Conservation (phyloP, 1,140 invertebrate genomes). For the Lucilia sericata region DNA sequence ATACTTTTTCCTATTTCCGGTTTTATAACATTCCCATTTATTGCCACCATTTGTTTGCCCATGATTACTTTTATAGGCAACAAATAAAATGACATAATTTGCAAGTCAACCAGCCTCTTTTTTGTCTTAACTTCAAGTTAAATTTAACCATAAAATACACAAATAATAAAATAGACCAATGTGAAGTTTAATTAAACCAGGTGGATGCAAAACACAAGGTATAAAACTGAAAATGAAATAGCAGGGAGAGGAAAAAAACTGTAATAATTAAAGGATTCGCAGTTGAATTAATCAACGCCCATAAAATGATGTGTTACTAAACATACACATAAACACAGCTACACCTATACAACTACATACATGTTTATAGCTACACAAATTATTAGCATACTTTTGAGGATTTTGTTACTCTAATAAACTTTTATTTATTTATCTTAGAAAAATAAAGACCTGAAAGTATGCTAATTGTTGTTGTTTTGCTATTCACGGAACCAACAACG, state of each 20-base stretch:
- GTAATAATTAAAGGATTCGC: conserved; percentile 12
- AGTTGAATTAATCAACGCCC: not conserved
- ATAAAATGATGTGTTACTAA: not conserved
- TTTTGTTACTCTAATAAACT: not conserved
- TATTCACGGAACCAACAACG: not conserved
- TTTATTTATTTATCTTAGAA: not conserved
- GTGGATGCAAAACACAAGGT: not conserved
- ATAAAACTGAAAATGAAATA: not conserved
- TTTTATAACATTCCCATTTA: no score
- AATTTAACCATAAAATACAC: no score
- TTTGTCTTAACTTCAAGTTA: no score
- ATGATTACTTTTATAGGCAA: no score
- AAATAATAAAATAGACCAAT: not conserved
- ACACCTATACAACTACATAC: not conserved
- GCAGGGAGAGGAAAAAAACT: not conserved
- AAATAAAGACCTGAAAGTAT: not conserved
- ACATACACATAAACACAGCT: not conserved
- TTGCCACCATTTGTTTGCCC: no score
- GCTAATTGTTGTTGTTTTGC: not conserved
- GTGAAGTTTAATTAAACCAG: not conserved
- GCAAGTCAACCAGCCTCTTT: no score
- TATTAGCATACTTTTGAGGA: not conserved
- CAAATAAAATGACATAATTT: no score
- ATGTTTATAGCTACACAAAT: not conserved
- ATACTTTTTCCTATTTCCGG: no score